phyloP scores from a whole-genome alignment of 2,888 invertebrate genomes.

The Enchytraeus crypticus region DNA sequence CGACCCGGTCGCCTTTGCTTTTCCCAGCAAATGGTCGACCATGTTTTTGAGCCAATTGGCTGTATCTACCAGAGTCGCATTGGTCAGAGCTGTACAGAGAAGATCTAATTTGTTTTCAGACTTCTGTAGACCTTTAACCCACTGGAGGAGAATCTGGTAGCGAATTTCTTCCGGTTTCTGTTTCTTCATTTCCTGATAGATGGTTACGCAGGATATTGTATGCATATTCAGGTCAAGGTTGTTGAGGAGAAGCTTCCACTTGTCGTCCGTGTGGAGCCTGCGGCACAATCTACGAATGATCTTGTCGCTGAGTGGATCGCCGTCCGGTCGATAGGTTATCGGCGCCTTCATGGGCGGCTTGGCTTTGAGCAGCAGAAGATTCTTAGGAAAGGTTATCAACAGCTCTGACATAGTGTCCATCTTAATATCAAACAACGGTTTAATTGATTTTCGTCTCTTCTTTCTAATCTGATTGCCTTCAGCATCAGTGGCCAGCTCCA shows the following conservation, averaged over 20 bases:
- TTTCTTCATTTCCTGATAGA: not conserved
- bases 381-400: conserved; percentile 15
- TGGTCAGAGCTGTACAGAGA: conserved; percentile 1
- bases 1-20: not conserved
- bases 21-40: not conserved
- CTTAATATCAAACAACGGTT: not conserved
- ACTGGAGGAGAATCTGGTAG: conserved; percentile 11
- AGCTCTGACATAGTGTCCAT: conserved; percentile 5
- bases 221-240: conserved; percentile 2
- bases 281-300: not conserved
- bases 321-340: conserved; percentile 7
- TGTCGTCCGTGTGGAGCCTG: conserved; percentile 2
- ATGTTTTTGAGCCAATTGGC: not conserved
- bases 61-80: conserved; percentile 3
- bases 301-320: conserved; percentile 4
- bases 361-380: conserved; percentile 5
- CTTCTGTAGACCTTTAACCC: conserved; percentile 10
- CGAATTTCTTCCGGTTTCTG: not conserved
- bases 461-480: not conserved
- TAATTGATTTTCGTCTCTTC: not conserved
- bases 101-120: conserved; percentile 6
- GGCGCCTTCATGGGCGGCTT: conserved; percentile 5
- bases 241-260: conserved; percentile 10
- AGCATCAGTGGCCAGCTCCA: not conserved
- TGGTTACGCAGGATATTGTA: not conserved